phyloP scores from a whole-genome alignment of 1,140 invertebrate genomes.

The Uloborus diversus region DNA sequence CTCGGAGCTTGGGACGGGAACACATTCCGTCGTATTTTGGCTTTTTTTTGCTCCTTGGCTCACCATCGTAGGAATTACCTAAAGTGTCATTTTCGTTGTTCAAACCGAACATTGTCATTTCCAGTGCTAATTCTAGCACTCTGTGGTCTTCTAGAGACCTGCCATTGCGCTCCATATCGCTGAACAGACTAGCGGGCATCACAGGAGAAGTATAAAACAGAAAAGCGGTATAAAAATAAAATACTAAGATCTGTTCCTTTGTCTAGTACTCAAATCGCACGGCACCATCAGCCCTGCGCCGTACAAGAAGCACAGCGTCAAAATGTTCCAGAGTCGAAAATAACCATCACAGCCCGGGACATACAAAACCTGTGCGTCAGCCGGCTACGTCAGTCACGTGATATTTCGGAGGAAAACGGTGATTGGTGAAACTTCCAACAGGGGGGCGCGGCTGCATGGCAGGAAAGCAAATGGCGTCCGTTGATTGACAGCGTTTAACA shows the following conservation, averaged over 20 bases:
- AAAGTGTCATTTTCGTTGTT: slow-evolving; percentile 59
- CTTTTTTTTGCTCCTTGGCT: slow-evolving; percentile 86
- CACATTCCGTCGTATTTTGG: slow-evolving; percentile 99
- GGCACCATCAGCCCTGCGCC: slow-evolving; percentile 19
- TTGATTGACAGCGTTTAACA: slow-evolving; percentile 34
- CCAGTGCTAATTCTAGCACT: slow-evolving; percentile 87
- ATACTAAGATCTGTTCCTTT: slow-evolving; percentile 1
- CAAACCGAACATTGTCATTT: slow-evolving; percentile 83
- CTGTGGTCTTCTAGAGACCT: slow-evolving; percentile 80
- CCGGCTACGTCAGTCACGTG: slow-evolving; percentile 50
- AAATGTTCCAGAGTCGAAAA: slow-evolving; percentile 19
- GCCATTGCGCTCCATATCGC: slow-evolving; percentile 51
- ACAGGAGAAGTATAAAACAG: slow-evolving; percentile 45
- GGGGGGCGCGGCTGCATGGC: neutral
- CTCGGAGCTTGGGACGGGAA: slow-evolving; percentile 97
- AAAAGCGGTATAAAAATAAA: slow-evolving; percentile 46
- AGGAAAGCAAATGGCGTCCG: slow-evolving; percentile 24
- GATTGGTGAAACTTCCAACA: neutral
- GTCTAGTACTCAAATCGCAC: slow-evolving; percentile 19
- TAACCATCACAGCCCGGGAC: slow-evolving; percentile 13
- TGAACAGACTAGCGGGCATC: slow-evolving; percentile 55
- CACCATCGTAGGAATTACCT: slow-evolving; percentile 62
- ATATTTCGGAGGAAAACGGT: neutral
- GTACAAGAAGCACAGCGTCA: slow-evolving; percentile 25
- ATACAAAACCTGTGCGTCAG: slow-evolving; percentile 47